phyloP scores from a whole-genome alignment of 2,113 vertebrate genomes.

The Polypterus senegalus region DNA sequence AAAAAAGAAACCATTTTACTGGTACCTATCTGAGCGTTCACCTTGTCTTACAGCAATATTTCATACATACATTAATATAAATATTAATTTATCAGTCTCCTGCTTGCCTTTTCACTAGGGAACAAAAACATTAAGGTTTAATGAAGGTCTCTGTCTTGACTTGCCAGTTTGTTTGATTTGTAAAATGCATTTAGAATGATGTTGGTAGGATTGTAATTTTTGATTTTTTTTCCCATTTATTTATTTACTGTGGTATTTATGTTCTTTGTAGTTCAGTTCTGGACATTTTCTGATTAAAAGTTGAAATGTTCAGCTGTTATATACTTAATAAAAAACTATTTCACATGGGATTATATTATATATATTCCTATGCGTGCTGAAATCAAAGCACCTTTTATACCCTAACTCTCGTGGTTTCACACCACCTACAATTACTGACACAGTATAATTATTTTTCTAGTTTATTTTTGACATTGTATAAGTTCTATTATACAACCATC shows the following conservation, averaged over 20 bases:
- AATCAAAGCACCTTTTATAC: neutral
- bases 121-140: slow-evolving; percentile 15
- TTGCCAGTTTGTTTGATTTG: slow-evolving; percentile 39
- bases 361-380: neutral
- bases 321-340: neutral
- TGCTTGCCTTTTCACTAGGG: too few relatives aligned
- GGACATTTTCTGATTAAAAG: slow-evolving; percentile 37
- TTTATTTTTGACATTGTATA: neutral
- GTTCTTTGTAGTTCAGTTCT: slow-evolving; percentile 67
- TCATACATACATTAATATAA: too few relatives aligned
- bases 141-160: slow-evolving; percentile 50
- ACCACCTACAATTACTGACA: neutral
- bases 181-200: slow-evolving; percentile 51
- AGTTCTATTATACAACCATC: slow-evolving; percentile 8
- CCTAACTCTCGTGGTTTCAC: neutral
- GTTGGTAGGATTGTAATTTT: slow-evolving; percentile 47
- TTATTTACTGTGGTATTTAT: slow-evolving; percentile 78
- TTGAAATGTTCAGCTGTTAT: slow-evolving; percentile 3
- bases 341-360: neutral
- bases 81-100: too few relatives aligned
- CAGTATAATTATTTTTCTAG: neutral
- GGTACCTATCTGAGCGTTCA: too few relatives aligned
- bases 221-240: slow-evolving; percentile 61
- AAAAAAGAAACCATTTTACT: too few relatives aligned
- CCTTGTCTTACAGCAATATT: too few relatives aligned